These are phyloP conservation scores for Chouioia cunea DNA, from an alignment of 2,888 invertebrate species.

Conservation along the genomic window DNA sequence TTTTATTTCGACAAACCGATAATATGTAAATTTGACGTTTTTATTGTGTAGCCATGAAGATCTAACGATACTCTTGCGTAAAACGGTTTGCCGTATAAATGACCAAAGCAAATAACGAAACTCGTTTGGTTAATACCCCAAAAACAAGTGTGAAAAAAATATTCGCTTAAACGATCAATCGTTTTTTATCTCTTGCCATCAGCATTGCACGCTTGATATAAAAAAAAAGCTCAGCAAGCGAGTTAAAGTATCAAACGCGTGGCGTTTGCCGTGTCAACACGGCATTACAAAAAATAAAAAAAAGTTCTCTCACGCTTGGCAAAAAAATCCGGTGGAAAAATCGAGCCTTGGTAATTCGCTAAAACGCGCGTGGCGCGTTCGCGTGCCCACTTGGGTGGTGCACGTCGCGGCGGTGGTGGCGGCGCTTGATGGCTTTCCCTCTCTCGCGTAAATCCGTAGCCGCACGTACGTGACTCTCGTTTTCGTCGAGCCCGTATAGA, in stretches of 20 bases:
- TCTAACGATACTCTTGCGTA: too few species aligned
- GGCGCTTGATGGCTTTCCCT: not conserved
- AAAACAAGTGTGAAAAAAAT: conserved; percentile 6
- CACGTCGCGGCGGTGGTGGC: not conserved
- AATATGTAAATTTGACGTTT: too few species aligned
- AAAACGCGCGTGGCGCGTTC: conserved; percentile 11
- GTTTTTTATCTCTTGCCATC: conserved; percentile 32
- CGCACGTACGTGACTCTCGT: conserved; percentile 66
- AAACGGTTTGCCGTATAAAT: not conserved
- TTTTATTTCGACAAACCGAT: too few species aligned
- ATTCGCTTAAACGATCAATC: conserved; percentile 22
- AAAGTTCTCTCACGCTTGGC: not conserved
- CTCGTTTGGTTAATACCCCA: not conserved
- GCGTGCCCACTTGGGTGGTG: conserved; percentile 24
- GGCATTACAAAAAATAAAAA: conserved; percentile 17
- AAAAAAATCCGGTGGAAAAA: conserved; percentile 34
- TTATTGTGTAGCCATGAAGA: too few species aligned
- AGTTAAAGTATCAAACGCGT: conserved; percentile 9
- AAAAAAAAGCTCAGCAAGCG: conserved; percentile 18
- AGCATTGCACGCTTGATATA: conserved; percentile 27
- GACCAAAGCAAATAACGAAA: not conserved
- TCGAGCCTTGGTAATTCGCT: conserved; percentile 41
- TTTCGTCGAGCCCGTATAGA: conserved; percentile 66
- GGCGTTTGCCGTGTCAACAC: conserved; percentile 34
- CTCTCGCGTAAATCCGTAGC: conserved; percentile 39